phyloP scores from a whole-genome alignment of 1,140 invertebrate genomes.

The Meloidogyne hapla region DNA sequence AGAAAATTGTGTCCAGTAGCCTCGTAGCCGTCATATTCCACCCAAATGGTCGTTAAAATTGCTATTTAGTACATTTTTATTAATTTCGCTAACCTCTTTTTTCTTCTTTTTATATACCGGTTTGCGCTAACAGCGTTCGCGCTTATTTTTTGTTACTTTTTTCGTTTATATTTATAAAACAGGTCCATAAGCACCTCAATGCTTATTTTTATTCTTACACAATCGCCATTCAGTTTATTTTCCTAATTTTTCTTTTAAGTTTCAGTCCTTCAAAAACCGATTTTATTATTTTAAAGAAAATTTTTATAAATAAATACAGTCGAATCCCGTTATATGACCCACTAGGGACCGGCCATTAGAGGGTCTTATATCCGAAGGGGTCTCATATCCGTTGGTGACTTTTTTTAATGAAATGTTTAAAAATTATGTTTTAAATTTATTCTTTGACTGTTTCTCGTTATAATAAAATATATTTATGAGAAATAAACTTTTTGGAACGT shows the following conservation, averaged over 20 bases:
- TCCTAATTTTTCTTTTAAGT: neutral
- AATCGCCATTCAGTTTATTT: neutral
- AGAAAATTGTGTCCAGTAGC: neutral
- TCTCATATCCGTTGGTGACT: no score
- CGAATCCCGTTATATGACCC: no score
- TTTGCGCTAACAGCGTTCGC: neutral
- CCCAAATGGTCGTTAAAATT: neutral
- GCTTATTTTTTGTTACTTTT: neutral
- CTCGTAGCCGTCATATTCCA: neutral
- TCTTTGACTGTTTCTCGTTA: no score
- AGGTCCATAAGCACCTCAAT: neutral
- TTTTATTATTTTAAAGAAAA: neutral
- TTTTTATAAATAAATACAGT: no score
- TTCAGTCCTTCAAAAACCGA: neutral
- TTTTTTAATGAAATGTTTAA: no score
- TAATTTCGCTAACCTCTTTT: neutral
- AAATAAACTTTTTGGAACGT: no score
- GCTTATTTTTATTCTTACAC: neutral
- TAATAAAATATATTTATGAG: no score
- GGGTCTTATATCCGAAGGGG: no score
- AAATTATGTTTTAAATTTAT: no score
- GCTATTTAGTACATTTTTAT: constrained; percentile 5
- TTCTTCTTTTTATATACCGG: neutral
- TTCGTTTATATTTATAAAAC: neutral
- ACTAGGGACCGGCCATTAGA: no score